phyloP scores from a whole-genome alignment of 2,797 vertebrate species.

The Nannoperca australis region DNA sequence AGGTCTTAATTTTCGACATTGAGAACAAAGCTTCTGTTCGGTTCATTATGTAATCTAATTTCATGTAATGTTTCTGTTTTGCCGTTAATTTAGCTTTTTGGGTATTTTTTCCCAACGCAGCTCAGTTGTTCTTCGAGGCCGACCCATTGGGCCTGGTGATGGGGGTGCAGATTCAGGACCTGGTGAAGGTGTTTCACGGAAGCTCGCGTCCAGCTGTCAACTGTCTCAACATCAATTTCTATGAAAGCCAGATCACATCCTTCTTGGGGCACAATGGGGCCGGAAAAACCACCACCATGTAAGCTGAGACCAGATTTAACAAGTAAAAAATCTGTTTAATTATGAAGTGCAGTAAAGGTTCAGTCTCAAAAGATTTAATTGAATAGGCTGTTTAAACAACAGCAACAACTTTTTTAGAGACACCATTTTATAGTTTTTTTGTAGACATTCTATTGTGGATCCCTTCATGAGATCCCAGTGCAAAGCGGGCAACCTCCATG shows the following conservation, averaged over 20 bases:
- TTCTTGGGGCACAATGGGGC: slow-evolving; percentile 98
- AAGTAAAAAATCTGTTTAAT: not conserved
- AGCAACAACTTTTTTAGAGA: no score
- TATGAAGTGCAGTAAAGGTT: not conserved
- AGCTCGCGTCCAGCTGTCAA: slow-evolving; percentile 89
- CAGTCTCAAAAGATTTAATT: not conserved
- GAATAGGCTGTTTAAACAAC: not conserved
- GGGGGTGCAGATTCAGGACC: slow-evolving; percentile 92
- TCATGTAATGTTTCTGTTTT: not conserved
- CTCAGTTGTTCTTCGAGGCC: slow-evolving; percentile 89
- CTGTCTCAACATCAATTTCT: slow-evolving; percentile 93
- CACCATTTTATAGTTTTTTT: not conserved
- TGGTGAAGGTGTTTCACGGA: slow-evolving; percentile 90
- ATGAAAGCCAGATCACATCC: slow-evolving; percentile 95
- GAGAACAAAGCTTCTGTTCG: not conserved
- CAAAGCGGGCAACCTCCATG: not conserved
- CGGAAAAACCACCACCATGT: slow-evolving; percentile 98
- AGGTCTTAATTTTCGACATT: not conserved
- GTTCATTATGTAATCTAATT: not conserved
- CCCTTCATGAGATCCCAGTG: not conserved
- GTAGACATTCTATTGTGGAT: not conserved
- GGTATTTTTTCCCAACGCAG: slow-evolving; percentile 67
- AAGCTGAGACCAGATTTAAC: slow-evolving; percentile 58
- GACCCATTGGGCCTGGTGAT: slow-evolving; percentile 89
- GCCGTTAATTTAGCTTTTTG: not conserved